Base-by-base conservation (phyloP, 2,888 invertebrate species). In the Trichogramma dendrolimi region DNA sequence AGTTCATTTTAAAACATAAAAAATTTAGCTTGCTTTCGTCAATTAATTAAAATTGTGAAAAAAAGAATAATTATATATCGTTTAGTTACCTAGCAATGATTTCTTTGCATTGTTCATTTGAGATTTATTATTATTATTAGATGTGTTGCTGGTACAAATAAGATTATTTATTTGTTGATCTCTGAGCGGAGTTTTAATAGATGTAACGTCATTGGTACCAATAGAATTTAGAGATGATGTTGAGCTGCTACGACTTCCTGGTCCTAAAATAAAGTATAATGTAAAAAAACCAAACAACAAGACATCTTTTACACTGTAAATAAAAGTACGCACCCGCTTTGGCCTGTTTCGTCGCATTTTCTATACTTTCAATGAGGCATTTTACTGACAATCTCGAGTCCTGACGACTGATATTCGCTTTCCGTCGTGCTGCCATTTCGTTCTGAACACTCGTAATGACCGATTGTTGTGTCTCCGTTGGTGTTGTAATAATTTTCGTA, bases 341-440 rank as follows among this genome's bases (percentile, higher is more conserved):
- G 54, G 88, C 87, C 71, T 88, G 88, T 77, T 90, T 91, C 47
- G 89, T 89, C 27, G 87, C 88, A 75, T 90, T 93, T 81, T 96
- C 95, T 63, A 96, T 94, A 71, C 92, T 92, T 76, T 94, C 93
- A 65, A 96, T 94, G 42, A 96, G 82, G 57, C 91, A 91, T 77
- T 94, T 94, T 6, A 96, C 96, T 0, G 94, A 94, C 55, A 94
- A 83, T 43, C 92, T 84, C 39, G 91, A 91, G 74, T 91, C 92
- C 73, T 89, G 88, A 1, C 84, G 79, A 43, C 81, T 74, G 58
- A 84, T 76, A 51, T 80, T 82, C 10, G 83, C 82, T 73, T 86
- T 86, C 40, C 84, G 78, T 66, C 86, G 75, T 67, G 84, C 75
- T 64, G 83, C 81, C 74, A 86, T 82, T 71, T 87, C 87, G 70